phyloP scores from a whole-genome alignment of 1,140 invertebrate species.

The Euwallacea fornicatus region DNA sequence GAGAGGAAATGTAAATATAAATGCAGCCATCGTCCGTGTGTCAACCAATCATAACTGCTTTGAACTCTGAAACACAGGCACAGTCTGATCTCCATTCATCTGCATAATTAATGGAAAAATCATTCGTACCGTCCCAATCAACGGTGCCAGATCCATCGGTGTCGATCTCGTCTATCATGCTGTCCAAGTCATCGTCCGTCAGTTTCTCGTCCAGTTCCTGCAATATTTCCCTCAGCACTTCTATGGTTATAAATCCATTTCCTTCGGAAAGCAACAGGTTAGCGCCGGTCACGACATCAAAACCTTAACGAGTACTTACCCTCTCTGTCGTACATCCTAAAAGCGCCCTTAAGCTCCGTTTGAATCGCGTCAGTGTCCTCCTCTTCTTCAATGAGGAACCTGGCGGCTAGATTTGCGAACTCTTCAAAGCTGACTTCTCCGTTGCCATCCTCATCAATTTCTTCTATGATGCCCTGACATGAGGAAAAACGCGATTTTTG shows the following conservation, averaged over 20 bases:
- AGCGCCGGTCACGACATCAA: neutral
- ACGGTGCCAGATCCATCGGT: conserved; percentile 70
- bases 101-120: conserved; percentile 1
- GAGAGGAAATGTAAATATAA: too few relatives aligned
- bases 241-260: conserved; percentile 76
- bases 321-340: conserved; percentile 77
- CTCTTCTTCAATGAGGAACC: conserved; percentile 59
- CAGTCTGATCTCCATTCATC: neutral
- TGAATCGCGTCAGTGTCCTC: conserved; percentile 73
- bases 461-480: conserved; percentile 58
- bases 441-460: conserved; percentile 51
- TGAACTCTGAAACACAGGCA: conserved; percentile 67
- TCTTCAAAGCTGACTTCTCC: conserved; percentile 62
- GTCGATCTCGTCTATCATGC: conserved; percentile 79
- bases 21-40: too few relatives aligned
- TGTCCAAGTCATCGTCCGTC: conserved; percentile 67
- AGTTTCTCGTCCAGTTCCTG: conserved; percentile 74
- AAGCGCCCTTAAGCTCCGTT: conserved; percentile 77
- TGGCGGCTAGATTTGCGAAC: conserved; percentile 59
- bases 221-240: conserved; percentile 71
- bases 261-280: conserved; percentile 50
- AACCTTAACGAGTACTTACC: conserved; percentile 48
- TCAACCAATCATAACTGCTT: conserved; percentile 76
- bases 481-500: conserved; percentile 1
- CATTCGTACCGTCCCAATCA: conserved; percentile 67